Percentiles rank a stretch among this genome's conserved stretches.
These are phyloP conservation scores for Microcebus jonahi DNA, from an alignment of 2,113 vertebrate genomes.

Conservation along the genomic window DNA sequence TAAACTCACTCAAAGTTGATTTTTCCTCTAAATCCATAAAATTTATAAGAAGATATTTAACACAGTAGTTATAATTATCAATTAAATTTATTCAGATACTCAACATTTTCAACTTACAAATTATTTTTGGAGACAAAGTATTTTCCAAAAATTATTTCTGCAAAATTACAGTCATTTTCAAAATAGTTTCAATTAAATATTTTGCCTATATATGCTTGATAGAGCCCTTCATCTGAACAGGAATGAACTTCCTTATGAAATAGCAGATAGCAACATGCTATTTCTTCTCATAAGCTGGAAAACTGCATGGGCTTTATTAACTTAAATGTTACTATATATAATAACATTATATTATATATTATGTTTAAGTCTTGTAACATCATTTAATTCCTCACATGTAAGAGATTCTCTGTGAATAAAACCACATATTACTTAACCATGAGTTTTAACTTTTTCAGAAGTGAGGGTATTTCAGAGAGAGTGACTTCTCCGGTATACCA, in stretches of 20 bases:
- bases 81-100: background rate
- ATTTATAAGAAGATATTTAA: background rate
- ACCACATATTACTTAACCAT: background rate
- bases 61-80: background rate
- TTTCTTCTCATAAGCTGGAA: background rate
- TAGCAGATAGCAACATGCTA: background rate
- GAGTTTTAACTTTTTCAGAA: background rate
- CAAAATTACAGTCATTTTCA: background rate
- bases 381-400: background rate
- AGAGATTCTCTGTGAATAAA: background rate
- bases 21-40: background rate
- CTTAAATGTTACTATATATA: background rate
- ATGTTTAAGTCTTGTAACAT: background rate
- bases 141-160: background rate
- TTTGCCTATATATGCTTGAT: constrained; percentile 23
- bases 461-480: background rate
- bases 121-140: background rate
- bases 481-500: background rate
- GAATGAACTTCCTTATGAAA: background rate
- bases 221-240: background rate
- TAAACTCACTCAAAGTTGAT: background rate
- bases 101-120: background rate
- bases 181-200: constrained; percentile 29
- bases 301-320: background rate
- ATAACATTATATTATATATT: background rate